Base-by-base conservation (phyloP, 2,888 invertebrate species). In the Allophyes oxyacanthae region DNA sequence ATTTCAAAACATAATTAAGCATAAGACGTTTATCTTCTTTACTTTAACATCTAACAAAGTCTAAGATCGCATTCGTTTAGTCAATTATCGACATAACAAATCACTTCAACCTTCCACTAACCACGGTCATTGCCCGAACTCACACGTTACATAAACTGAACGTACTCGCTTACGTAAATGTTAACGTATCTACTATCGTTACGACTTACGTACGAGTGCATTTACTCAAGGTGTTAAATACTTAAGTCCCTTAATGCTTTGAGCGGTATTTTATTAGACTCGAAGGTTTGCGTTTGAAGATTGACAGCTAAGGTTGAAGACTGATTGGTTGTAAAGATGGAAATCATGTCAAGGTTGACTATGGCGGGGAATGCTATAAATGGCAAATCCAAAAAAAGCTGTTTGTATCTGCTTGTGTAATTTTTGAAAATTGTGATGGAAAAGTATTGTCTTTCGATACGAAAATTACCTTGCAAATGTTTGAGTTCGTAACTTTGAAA, bases 71-170 rank as follows among this genome's bases (percentile, higher is more conserved):
- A 70, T 70, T 41, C 48, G 44, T 38, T 36, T 15, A 37, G 26
- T 55, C 61, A 42, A 45, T 53, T 45, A 54, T 42, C 54, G 46
- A 28, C 25, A 45, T 37, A 52, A 32, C 45, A 42, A 62, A 13
- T 15, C 38, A 63, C 25, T 53, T 36, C 64, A 77, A 64, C 74
- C 77, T 74, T 66, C 70, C 37, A 59, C 32, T 34, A 50, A 51
- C 54, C 75, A 68, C 64, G 72, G 78, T 72, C 77, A 75, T 75
- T 75, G 72, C 68, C 78, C 78, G 64, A 56, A 48, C 54, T 46
- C 25, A 45, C 41, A 50, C 49, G 55, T 77, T 75, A 75, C 62
- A 65, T 72, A 71, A 75, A 64, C 58, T 30, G 36, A 64, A 60
- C 64, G 67, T 44, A 68, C 30, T 26, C 36, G 44, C 50, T 77